Evolutionary conservation across 2,797 vertebrate species (phyloP).

Genomic region (Lithobates pipiens): DNA sequence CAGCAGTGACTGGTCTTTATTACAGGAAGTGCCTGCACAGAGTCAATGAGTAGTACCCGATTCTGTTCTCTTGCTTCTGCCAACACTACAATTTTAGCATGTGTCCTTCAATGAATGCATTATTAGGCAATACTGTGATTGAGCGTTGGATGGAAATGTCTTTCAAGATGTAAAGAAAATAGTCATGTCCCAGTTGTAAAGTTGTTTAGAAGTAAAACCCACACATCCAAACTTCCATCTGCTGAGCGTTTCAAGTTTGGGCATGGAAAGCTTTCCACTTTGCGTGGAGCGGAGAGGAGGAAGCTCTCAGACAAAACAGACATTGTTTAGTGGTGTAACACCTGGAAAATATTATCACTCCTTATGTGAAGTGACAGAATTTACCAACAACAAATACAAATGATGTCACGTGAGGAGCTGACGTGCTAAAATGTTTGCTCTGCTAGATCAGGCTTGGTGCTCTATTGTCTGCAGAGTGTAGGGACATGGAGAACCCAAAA

Average conservation of each 20-base stretch:
- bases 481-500: no score
- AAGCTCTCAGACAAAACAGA: slow-evolving; percentile 38
- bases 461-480: background rate
- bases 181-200: slow-evolving; percentile 9
- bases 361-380: slow-evolving; percentile 44
- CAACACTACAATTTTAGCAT: background rate
- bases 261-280: background rate
- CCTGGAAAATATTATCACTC: slow-evolving; percentile 45
- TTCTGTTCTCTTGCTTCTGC: no score
- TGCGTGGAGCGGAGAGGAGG: background rate
- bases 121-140: background rate
- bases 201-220: slow-evolving; percentile 23
- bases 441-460: background rate
- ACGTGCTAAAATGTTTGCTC: background rate
- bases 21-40: no score
- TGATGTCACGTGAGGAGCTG: background rate
- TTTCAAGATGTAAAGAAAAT: background rate
- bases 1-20: no score
- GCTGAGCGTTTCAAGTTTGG: background rate
- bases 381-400: slow-evolving; percentile 45
- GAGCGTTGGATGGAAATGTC: background rate
- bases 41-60: no score
- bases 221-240: slow-evolving; percentile 52
- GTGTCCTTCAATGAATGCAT: background rate
- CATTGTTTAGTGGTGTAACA: slow-evolving; percentile 43